These are phyloP conservation scores for Brachystomella parvula DNA, from an alignment of 1,140 invertebrate species.

Conservation along the genomic window DNA sequence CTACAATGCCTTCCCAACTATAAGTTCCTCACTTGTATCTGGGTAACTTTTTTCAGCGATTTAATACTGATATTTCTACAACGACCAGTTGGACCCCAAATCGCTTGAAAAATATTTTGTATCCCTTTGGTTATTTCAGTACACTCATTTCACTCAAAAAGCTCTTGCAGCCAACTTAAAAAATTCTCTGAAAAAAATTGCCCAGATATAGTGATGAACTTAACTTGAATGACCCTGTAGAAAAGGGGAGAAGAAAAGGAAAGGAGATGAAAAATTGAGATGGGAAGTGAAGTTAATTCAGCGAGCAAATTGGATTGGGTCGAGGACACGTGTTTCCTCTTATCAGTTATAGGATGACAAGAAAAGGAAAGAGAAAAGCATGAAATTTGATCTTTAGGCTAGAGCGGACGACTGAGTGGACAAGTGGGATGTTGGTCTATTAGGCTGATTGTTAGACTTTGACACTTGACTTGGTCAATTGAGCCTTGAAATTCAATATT, in stretches of 20 bases:
- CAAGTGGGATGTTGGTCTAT: background rate
- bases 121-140: no score
- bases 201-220: no score
- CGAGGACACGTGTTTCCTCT: conserved; percentile 4
- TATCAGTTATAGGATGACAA: background rate
- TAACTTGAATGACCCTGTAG: background rate
- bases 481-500: background rate
- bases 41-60: no score
- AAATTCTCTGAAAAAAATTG: no score
- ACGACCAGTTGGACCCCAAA: no score
- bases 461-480: background rate
- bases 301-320: conserved; percentile 7
- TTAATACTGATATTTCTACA: no score
- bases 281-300: background rate
- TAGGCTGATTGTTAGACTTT: background rate
- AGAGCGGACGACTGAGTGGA: background rate
- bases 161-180: no score
- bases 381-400: conserved; percentile 6
- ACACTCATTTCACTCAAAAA: no score
- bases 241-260: background rate
- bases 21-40: no score
- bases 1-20: no score
- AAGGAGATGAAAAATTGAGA: conserved; percentile 6
- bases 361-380: conserved; percentile 1
- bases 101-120: no score